These are phyloP conservation scores for Polydrusus cervinus DNA, from an alignment of 2,888 invertebrate species.

Conservation along the genomic window DNA sequence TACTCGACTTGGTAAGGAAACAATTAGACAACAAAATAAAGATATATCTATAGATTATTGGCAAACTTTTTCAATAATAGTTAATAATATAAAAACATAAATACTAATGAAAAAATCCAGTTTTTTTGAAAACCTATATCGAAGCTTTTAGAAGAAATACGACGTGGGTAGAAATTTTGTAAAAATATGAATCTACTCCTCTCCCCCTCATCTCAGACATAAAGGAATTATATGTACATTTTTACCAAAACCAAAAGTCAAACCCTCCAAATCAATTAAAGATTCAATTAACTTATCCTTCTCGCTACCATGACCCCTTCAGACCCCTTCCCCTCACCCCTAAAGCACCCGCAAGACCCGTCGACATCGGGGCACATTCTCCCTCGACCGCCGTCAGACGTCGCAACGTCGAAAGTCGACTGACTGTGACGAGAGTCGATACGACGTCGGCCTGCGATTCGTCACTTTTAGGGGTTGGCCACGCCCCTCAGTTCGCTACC, in stretches of 20 bases:
- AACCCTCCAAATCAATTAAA: conserved; percentile 55
- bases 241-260: not conserved
- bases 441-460: conserved; percentile 60
- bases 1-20: too few relatives aligned
- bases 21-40: too few relatives aligned
- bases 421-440: conserved; percentile 54
- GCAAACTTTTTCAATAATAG: too few relatives aligned
- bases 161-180: too few relatives aligned
- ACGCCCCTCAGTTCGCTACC: conserved; percentile 59
- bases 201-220: too few relatives aligned
- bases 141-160: too few relatives aligned
- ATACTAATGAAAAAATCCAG: too few relatives aligned
- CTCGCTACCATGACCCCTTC: conserved; percentile 48
- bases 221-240: too few relatives aligned
- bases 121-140: too few relatives aligned
- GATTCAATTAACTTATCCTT: conserved; percentile 56
- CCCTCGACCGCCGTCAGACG: conserved; percentile 44
- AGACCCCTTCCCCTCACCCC: conserved; percentile 15
- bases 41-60: too few relatives aligned
- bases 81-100: too few relatives aligned
- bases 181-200: too few relatives aligned
- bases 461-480: conserved; percentile 60
- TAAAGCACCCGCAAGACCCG: conserved; percentile 5
- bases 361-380: conserved; percentile 38
- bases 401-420: conserved; percentile 52